These are phyloP conservation scores for Accipiter cooperii DNA, from an alignment of 2,113 vertebrate species.

Conservation along the genomic window DNA sequence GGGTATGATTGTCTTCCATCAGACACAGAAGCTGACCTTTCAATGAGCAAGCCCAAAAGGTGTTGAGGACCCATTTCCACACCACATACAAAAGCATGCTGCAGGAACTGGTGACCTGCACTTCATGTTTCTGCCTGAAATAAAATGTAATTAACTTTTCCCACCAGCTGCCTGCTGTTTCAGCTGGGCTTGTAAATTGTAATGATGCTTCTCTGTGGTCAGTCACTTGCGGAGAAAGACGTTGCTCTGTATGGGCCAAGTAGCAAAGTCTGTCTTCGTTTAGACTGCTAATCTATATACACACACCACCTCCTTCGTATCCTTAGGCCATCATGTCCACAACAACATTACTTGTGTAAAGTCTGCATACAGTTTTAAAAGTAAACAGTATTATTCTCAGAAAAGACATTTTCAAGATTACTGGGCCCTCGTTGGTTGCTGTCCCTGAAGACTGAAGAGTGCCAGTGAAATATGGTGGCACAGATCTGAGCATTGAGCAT, in stretches of 20 bases:
- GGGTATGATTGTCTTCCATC: not conserved
- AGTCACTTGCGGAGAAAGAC: not conserved
- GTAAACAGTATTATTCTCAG: not conserved
- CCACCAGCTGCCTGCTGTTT: not conserved
- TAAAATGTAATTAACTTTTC: not conserved
- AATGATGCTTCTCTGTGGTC: not conserved
- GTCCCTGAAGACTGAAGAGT: not conserved
- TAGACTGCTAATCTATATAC: not conserved
- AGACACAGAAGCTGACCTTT: not conserved
- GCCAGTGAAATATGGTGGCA: not conserved
- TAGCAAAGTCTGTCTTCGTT: not conserved
- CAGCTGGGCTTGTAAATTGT: not conserved
- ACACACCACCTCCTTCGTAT: not conserved
- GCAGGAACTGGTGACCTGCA: not conserved
- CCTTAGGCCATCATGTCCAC: not conserved
- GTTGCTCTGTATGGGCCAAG: not conserved
- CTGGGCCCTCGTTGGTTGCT: not conserved
- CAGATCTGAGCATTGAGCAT: not conserved
- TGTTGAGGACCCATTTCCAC: not conserved
- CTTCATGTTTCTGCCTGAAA: not conserved
- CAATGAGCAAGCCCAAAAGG: not conserved
- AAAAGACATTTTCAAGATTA: not conserved
- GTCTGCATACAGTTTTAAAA: not conserved
- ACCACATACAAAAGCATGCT: fast-evolving
- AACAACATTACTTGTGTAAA: not conserved